A percentile compares a stretch with the other conserved stretches of the same genome.
Conservation (phyloP, 2,888 invertebrate genomes). For the Aradus depressus region DNA sequence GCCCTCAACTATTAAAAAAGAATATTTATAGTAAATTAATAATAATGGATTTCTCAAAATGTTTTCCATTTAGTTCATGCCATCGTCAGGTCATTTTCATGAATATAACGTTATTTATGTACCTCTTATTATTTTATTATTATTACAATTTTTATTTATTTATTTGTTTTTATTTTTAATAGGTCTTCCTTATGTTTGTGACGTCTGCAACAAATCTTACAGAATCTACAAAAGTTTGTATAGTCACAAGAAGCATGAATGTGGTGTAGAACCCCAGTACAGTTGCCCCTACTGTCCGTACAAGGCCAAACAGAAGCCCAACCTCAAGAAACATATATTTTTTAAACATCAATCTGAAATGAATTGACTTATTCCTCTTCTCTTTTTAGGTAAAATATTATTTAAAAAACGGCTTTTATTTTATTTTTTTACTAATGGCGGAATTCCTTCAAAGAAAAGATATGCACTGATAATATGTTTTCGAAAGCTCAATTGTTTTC, state of each 20-base stretch:
- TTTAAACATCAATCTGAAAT: constrained; percentile 28
- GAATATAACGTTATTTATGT: background rate
- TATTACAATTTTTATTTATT: background rate
- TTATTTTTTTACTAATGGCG: too few species aligned
- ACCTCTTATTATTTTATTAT: background rate
- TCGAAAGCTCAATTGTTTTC: too few species aligned
- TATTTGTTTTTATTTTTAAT: constrained; percentile 1
- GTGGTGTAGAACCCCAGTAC: constrained; percentile 37
- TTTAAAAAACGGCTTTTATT: too few species aligned
- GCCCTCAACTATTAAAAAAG: too few species aligned
- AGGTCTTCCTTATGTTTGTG: constrained; percentile 4
- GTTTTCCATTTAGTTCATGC: background rate
- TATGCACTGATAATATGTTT: too few species aligned
- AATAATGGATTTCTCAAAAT: background rate
- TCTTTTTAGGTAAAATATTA: too few species aligned
- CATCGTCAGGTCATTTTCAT: background rate
- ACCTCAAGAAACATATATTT: constrained; percentile 26
- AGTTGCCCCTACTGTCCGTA: constrained; percentile 31
- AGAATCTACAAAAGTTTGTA: constrained; percentile 30
- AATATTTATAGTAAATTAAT: too few species aligned
- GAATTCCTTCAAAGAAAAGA: too few species aligned
- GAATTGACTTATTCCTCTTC: too few species aligned
- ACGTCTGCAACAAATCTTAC: constrained; percentile 18
- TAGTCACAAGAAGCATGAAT: constrained; percentile 37
- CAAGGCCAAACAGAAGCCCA: constrained; percentile 26